Evolutionary conservation across 2,888 invertebrate genomes (phyloP), one percentile per base, ranked within the genome.

Genomic region (Dynastes tityus): DNA sequence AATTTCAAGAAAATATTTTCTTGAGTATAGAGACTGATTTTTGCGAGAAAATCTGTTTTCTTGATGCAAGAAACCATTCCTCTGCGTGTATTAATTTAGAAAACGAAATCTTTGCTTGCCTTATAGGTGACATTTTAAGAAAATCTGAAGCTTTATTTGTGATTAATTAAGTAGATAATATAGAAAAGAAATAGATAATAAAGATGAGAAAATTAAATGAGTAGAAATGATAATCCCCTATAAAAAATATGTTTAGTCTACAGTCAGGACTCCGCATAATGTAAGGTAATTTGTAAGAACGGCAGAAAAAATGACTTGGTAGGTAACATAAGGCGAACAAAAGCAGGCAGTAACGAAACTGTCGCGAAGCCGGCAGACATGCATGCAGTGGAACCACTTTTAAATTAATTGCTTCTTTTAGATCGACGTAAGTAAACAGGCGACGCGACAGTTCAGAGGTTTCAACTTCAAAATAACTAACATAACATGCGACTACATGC

Each of bases 341-440:
- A 55, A 37, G 53, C n/a, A 5, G 37, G 32, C 32, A 53, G 55
- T 29, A 37, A 71, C 55, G 55, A 55, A 71, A 37, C 71, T 55
- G 71, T 55, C 32, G 55, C 71, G 71, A 71, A 71, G 55, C 55
- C 55, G 71, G 71, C 29, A 55, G 71, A 32, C 71, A 37, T 32
- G 71, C 55, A 55, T 71, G 37, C 55, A 58, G 16, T 32, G 71
- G 16, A 32, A 71, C 71, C 71, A 55, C 71, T 71, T n/a, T 32
- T 32, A 71, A 71, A 71, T 71, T 71, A 71, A 71, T 71, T 71
- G 71, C 71, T 53, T 55, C 55, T 71, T 71, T 71, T 55, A 55
- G 71, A 71, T 71, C 53, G 71, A 53, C 53, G 37, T 71, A 71
- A 71, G 71, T 55, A 71, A 71, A 55, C 71, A 71, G 71, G 22